phyloP scores from a whole-genome alignment of 2,888 invertebrate species.

The Yponomeuta evonymella region DNA sequence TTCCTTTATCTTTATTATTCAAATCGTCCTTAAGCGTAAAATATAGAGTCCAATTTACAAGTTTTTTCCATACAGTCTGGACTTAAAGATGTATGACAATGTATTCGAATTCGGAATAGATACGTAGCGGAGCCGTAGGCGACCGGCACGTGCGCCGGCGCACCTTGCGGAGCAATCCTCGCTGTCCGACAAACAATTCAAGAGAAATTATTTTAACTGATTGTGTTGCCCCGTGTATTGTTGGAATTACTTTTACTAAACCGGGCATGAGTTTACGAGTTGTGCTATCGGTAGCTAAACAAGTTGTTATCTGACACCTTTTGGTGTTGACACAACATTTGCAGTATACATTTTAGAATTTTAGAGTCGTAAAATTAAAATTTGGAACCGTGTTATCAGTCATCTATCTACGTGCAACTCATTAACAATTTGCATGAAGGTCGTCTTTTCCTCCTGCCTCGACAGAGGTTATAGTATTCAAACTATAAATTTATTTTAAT shows the following conservation, averaged over 20 bases:
- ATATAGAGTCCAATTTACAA: conserved; percentile 62
- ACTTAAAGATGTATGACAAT: conserved; percentile 70
- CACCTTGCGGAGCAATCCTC: conserved; percentile 55
- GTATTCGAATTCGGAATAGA: conserved; percentile 69
- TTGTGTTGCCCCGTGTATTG: conserved; percentile 8
- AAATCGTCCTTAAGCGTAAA: conserved; percentile 56
- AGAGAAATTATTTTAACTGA: conserved; percentile 11
- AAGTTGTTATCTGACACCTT: conserved; percentile 4
- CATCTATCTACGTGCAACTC: conserved; percentile 6
- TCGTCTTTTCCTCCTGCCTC: conserved; percentile 52
- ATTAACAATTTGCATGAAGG: conserved; percentile 16
- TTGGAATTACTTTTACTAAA: conserved; percentile 6
- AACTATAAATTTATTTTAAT: conserved; percentile 76
- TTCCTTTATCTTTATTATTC: conserved; percentile 68
- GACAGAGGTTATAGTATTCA: conserved; percentile 70
- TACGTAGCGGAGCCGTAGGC: conserved; percentile 60
- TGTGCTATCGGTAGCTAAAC: conserved; percentile 10
- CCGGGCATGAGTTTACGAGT: not conserved
- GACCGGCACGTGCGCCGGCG: conserved; percentile 67
- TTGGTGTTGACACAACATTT: conserved; percentile 4
- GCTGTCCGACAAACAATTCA: not conserved
- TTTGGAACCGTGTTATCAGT: conserved; percentile 10
- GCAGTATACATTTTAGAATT: not conserved
- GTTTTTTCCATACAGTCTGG: conserved; percentile 41
- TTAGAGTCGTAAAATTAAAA: conserved; percentile 12